Conservation (phyloP, 1,140 invertebrate genomes). For the Leucophenga varia region DNA sequence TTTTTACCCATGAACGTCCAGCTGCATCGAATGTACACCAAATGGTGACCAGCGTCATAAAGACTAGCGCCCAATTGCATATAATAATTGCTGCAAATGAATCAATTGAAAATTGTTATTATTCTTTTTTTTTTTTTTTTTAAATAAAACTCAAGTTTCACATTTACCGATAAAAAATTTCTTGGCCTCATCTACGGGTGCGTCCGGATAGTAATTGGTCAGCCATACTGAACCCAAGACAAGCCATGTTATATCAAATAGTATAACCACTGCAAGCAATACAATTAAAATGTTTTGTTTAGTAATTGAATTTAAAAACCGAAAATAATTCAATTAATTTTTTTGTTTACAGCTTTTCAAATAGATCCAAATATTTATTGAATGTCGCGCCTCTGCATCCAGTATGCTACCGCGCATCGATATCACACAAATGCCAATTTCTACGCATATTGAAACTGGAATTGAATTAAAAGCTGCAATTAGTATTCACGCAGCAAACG, state of each 20-base stretch:
- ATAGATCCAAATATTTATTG: slow-evolving; percentile 84
- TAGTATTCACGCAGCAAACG: neutral
- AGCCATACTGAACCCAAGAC: slow-evolving; percentile 76
- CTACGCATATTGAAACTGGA: slow-evolving; percentile 67
- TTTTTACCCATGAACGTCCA: slow-evolving; percentile 89
- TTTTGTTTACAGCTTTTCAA: slow-evolving; percentile 71
- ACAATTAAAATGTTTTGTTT: neutral
- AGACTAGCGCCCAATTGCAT: slow-evolving; percentile 76
- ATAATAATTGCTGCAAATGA: slow-evolving; percentile 71
- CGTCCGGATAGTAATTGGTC: slow-evolving; percentile 67
- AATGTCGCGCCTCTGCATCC: slow-evolving; percentile 69
- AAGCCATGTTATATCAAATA: slow-evolving; percentile 77
- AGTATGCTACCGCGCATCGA: slow-evolving; percentile 83
- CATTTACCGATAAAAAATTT: slow-evolving; percentile 77
- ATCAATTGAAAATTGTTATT: neutral
- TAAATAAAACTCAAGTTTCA: slow-evolving; percentile 4
- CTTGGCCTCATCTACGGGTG: slow-evolving; percentile 70
- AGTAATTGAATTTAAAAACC: neutral
- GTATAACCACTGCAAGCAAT: slow-evolving; percentile 64
- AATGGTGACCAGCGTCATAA: slow-evolving; percentile 73
- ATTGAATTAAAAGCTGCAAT: slow-evolving; percentile 36
- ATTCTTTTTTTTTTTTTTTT: slow-evolving; percentile 4
- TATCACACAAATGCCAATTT: slow-evolving; percentile 72
- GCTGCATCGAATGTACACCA: slow-evolving; percentile 89
- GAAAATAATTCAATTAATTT: neutral